Base-by-base conservation (phyloP, 2,797 vertebrate genomes). In the Sparidentex hasta region DNA sequence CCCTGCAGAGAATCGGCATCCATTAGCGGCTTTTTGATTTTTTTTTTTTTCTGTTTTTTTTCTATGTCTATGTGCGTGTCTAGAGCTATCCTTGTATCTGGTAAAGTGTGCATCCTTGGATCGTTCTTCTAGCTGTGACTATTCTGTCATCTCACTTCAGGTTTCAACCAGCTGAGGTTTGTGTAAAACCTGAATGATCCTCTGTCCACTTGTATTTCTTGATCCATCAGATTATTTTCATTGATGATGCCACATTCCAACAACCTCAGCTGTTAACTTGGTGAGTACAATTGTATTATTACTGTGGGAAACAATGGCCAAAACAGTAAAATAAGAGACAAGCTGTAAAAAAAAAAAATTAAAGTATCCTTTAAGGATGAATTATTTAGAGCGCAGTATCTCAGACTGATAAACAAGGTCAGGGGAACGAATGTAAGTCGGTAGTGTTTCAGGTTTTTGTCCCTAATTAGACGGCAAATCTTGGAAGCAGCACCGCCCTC, bases 391-490 rank as follows among this genome's bases (percentile, higher is more conserved):
- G 43, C 8, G 25, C 3, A 29, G 44, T 55, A 21, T 63, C 25
- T 41, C 1, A 47, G 20, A 52, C 48, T 47, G 7, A 63, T 23
- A 41, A 61, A 38, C 33, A 55, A 61, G 65, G 59, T 41, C 29
- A 50, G 51, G 3, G 59, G 14, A 25, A 62, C 52, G 55, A 74
- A 61, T 52, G 52, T 16, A 59, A 46, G 56, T 58, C 54, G 18
- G 27, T 12, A 46, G 6, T 44, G 23, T 65, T 63, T 8, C 27
- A 46, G 3, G 20, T 18, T 17, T 59, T 48, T 5, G 1, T 50
- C 27, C 29, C 48, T n/a, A 62, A 9, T 82, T 80, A 63, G 54
- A 64, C 4, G 13, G 62, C 57, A 62, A 23, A 59, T 63, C 23
- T 16, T 14, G 2, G 63, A 71, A 72, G 70, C 25, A 61, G 41